Base-by-base conservation (phyloP, 2,797 vertebrate species). In the Telmatherina bonti region DNA sequence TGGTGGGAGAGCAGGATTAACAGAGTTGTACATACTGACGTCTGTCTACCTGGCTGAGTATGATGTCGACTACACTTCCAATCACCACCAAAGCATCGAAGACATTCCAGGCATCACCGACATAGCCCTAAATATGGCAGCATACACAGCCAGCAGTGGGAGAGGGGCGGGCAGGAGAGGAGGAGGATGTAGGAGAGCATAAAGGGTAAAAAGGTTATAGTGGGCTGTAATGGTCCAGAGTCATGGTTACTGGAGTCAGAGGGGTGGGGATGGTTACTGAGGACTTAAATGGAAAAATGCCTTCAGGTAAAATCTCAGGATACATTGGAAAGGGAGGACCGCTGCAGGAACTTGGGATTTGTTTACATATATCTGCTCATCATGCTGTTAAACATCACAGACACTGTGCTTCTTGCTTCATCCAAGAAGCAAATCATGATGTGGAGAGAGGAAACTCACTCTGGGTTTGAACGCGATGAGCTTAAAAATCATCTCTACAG, bases 11-110 rank as follows among this genome's bases (percentile, higher is more conserved):
- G 71, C 64, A 70, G 78, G 38, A 79, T 78, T 61, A 78, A 85
- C 75, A 85, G 80, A 83, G 85, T 81, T 87, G 82, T 80, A 90
- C 92, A 96, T 62, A 72, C 63, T 70, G 76, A 67, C 24, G 78
- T 78, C 79, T 94, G 91, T 97, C 96, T 88, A 98, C 96, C 97
- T 99, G 96, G 96, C 97, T 99, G 94, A 99, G 97, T 93, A 97
- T 95, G 96, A 99, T 97, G 96, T 99, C 97, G 93, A 99, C 95
- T 95, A 99, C 95, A 95, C 98, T 99, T 96, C 97, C 98, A 92
- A 98, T 95, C 94, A 99, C 97, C 95, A 99, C 97, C 95, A 99
- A 96, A 87, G 96, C 97, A 93, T 99, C 98, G 94, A 99, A 99
- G 92, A 97, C 95, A 90, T 99, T 99, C 97, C 98, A 99, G 95